Evolutionary conservation across 2,113 vertebrate genomes (phyloP).

Genomic region (Oreochromis niloticus): DNA sequence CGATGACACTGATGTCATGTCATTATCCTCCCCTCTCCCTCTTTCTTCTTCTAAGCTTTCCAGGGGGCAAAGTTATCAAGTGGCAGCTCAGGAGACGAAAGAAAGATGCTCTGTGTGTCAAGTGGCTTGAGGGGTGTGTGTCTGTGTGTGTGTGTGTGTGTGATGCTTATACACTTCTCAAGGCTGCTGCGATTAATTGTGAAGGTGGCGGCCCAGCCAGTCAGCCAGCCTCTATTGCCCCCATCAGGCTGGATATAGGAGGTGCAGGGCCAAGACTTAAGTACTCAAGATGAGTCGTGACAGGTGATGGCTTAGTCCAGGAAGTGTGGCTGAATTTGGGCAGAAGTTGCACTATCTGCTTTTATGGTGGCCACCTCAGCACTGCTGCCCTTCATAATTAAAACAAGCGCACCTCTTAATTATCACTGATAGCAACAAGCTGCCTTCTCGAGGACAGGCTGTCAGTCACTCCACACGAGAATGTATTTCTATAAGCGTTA

Average conservation of each 20-base stretch:
- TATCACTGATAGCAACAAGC: background rate
- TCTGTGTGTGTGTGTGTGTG: background rate
- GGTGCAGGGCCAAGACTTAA: slow-evolving; percentile 11
- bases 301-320: slow-evolving; percentile 44
- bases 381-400: background rate
- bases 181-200: slow-evolving; percentile 14
- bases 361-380: background rate
- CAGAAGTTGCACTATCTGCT: background rate
- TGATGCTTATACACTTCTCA: background rate
- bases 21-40: slow-evolving; percentile 43
- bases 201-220: background rate
- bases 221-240: slow-evolving; percentile 64
- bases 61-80: slow-evolving; percentile 46
- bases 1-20: slow-evolving; percentile 63
- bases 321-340: slow-evolving; percentile 16
- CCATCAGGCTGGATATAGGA: slow-evolving; percentile 44
- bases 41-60: slow-evolving; percentile 22
- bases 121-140: background rate
- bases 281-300: slow-evolving; percentile 22
- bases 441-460: slow-evolving; percentile 10
- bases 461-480: slow-evolving; percentile 11
- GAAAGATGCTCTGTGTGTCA: slow-evolving; percentile 53
- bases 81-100: slow-evolving; percentile 45
- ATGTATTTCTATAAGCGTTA: slow-evolving; percentile 41
- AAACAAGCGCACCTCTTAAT: background rate